Evolutionary conservation across 1,140 invertebrate genomes (phyloP), one percentile per base, ranked within the genome.

Genomic region (Calephelis nemesis): DNA sequence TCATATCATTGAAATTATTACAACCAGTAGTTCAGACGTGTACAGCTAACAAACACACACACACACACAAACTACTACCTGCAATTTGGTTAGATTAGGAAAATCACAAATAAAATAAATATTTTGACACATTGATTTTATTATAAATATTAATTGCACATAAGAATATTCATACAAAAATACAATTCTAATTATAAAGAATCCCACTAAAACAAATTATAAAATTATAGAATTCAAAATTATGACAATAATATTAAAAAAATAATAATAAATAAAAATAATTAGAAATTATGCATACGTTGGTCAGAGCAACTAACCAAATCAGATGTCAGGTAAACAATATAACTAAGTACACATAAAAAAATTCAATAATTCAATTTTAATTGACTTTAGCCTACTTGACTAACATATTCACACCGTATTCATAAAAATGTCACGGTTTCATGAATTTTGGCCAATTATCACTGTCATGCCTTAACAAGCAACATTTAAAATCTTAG

Each of bases 111-210:
- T 47, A 39, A 58, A 73, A 73, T 65, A 66, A 71, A 77, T 48
- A 39, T n/a, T 67, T 71, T 80, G 81, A 88, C 83, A 85, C 80
- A 73, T 80, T 87, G 74, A 67, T 78, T 88, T 88, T 88, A 90
- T 88, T 90, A 89, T 84, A 90, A 90, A 90, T 86, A 88, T 85
- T 81, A 89, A 88, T 89, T 88, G 84, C 87, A 91, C 88, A 83
- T 88, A 89, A 91, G 83, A 88, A 88, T 75, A 80, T 87, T 82
- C 84, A 89, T 91, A 91, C 84, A 91, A 91, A 91, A 91, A 91
- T 91, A 91, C 85, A 87, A 82, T 89, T 82, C 83, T 83, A 91
- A 88, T 88, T 87, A 88, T 87, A 90, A 87, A 84, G 71, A 77
- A 81, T 83, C 79, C 75, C 75, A 86, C 77, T 87, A 88, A 90